Evolutionary conservation across 2,797 vertebrate genomes (phyloP), one percentile per base, ranked within the genome.

Genomic region (Xenentodon cancila): DNA sequence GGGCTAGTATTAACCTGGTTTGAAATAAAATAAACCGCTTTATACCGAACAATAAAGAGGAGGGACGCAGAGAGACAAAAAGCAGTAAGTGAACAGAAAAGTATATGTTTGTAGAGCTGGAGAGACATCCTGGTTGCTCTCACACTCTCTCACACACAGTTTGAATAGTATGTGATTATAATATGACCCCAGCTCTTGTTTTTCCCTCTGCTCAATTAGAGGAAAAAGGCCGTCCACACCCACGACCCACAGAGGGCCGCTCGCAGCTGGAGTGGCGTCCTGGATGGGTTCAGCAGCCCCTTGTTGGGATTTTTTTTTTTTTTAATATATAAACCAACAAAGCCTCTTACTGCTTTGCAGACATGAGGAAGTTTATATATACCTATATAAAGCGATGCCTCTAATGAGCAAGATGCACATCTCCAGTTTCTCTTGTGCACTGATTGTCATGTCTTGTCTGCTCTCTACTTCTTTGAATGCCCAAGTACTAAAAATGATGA

Each of bases 11-110:
- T 48, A 50, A 59, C 9, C 34, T 45, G 42, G 20, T 30, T 22
- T 48, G 21, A 53, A 59, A 43, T 37, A n/a, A 67, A 75, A 62
- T 43, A 37, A 64, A 59, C 42, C 61, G 21, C 53, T 72, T 64
- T 15, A 25, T 30, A 71, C 17, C 43, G 4, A n/a, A 63, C 20
- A 59, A 64, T 20, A 21, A 16, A 43, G 59, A 51, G 20, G 49
- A 43, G 30, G 27, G 30, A 52, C 8, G 11, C 11, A n/a, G 16
- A 44, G 48, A 50, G 16, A 15, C 8, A 8, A 13, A 59, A 30
- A 51, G 1, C 25, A 5, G 45, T 44, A 22, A 56, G 21, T 7
- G 0, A 20, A 34, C 32, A 20, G 46, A 16, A 59, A 22, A 49
- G 8, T 22, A 5, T 5, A 25, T 40, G 52, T 55, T 40, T 17